Base-by-base conservation (phyloP, 2,888 invertebrate genomes). In the Blastobasis adustella region DNA sequence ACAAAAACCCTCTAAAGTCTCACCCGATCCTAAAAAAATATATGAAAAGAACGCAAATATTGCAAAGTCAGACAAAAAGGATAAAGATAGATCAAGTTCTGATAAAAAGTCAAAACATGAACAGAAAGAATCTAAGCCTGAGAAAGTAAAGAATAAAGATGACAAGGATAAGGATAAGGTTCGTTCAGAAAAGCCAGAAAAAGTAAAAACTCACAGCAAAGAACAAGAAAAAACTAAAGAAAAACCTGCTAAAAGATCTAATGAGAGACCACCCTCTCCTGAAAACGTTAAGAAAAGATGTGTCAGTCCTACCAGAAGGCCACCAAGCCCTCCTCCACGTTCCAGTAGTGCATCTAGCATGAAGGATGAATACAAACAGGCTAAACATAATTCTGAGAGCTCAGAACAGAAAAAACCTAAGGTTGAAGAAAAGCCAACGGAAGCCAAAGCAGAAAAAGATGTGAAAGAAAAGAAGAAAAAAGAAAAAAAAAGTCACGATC, bases 1-100 rank as follows among this genome's bases (percentile, higher is more conserved):
- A 62, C 93, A 92, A 54, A 95, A 95, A 72, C 92, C 92, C 42
- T 87, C 92, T 4, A 94, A 93, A 82, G 86, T 91, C 40, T 92
- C 92, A 6, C 91, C 93, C 9, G 93, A 93, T 57, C 90, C 90
- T 38, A 92, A 92, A 63, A 93, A 91, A 71, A 70, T 73, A 50
- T 80, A 80, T 40, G 78, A 71, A 51, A 75, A 66, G 59, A 76
- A 59, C 65, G 62, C 69, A 44, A 70, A 77, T 47, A 62, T 23
- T 23, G 23, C 23, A 23, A 84, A 84, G 59, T 66, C 85, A 7
- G 90, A 91, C 39, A 92, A 92, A 67, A 82, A 87, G 56, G 91
- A 92, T 4, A 92, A 91, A 56, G 89, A 89, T 23, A 79, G 82
- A 67, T 76, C 80, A 54, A 79, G 74, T 63, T 77, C 81, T 50